Base-by-base conservation (phyloP, 2,113 vertebrate species). In the Podarcis cretensis region DNA sequence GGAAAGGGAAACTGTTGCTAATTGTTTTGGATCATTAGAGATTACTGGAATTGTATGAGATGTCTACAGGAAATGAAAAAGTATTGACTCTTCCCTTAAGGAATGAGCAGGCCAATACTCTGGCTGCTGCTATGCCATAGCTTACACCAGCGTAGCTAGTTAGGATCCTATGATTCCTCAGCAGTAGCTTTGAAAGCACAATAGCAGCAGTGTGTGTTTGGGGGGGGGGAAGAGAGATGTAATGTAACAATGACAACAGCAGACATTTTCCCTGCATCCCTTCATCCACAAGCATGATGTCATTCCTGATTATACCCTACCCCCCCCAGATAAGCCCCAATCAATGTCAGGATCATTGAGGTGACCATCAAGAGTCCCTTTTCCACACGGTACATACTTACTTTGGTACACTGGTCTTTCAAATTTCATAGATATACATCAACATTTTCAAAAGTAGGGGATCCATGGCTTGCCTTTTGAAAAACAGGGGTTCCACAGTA, bases 11-110 rank as follows among this genome's bases (percentile, higher is more conserved):
- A 74, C 83, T 71, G 54, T 71, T 79, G 75, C 66, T 84, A 79
- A 89, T 89, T 73, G 83, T 89, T 89, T 89, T 89, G 77, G 83
- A 71, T 89, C 30, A 73, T 85, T 84, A 85, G 32, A 63, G 66
- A 85, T 85, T 78, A 89, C 66, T 89, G 77, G 76, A 81, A 89
- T 43, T 71, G 68, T 85, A 84, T 59, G 59, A 71, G 43, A 69
- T 79, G 65, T 59, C 48, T 84, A 43, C 40, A 43, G 76, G 68
- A 71, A 81, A 80, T 85, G 54, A 80, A 80, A 73, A 73, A 43
- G 27, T 65, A 80, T 63, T 84, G 68, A 81, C 68, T 85, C 84
- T 73, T 68, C 73, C 32, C 23, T n/a, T 76, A 69, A 84, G 48
- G 18, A 79, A 18, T 79, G 68, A 35, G 48, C 25, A 80, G 4